Conservation (phyloP, 2,113 vertebrate genomes). For the Helogale parvula region DNA sequence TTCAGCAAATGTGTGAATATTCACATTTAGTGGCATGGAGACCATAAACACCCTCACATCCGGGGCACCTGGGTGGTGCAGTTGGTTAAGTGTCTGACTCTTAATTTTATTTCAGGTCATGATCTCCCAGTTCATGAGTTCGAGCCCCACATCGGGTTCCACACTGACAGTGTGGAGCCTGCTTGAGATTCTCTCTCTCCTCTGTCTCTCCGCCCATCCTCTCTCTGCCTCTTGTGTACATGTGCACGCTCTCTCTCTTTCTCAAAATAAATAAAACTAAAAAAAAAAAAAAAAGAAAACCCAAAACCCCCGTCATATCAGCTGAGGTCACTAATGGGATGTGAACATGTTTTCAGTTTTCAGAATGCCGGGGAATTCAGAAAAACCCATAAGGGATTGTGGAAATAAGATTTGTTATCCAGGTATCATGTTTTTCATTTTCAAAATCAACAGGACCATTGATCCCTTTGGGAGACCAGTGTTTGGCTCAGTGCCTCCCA, state of each 20-base stretch:
- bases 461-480: background rate
- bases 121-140: too few species aligned
- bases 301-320: background rate
- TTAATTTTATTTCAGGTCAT: too few species aligned
- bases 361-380: background rate
- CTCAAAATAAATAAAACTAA: too few species aligned
- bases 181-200: too few species aligned
- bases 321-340: background rate
- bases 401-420: background rate
- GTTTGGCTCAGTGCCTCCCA: background rate
- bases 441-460: background rate
- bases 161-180: too few species aligned
- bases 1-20: background rate
- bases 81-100: too few species aligned
- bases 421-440: background rate
- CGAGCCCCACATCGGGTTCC: too few species aligned
- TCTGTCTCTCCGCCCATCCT: rapidly evolving
- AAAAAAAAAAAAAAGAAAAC: too few species aligned
- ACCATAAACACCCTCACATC: background rate
- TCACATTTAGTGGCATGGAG: background rate
- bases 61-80: too few species aligned
- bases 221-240: too few species aligned
- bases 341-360: background rate
- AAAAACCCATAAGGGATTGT: background rate
- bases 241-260: too few species aligned